phyloP scores from a whole-genome alignment of 92 coral and sea anemone genomes.

The Epizoanthus illoricatus region DNA sequence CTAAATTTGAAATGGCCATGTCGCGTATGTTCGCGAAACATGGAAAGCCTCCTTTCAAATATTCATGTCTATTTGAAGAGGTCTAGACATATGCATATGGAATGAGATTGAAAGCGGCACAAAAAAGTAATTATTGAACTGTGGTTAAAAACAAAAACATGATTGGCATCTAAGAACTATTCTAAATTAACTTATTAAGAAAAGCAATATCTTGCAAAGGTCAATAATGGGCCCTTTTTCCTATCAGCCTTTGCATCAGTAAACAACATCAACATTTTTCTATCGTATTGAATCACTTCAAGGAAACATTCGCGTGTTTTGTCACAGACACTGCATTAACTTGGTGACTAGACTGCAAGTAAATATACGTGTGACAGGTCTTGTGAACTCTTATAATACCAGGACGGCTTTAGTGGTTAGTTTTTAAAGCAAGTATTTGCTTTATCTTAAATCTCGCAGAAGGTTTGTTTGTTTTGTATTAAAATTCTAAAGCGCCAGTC shows the following conservation, averaged over 20 bases:
- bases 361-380: slow-evolving; percentile 15
- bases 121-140: slow-evolving; percentile 28
- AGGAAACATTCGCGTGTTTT: background rate
- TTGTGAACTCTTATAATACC: slow-evolving; percentile 15
- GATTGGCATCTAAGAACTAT: slow-evolving; percentile 32
- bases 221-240: slow-evolving; percentile 3
- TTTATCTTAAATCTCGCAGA: slow-evolving; percentile 22
- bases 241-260: background rate
- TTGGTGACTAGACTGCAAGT: background rate
- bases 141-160: slow-evolving; percentile 8
- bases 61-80: too few species aligned
- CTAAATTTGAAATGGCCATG: too few species aligned
- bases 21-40: too few species aligned
- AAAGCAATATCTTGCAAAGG: slow-evolving; percentile 27
- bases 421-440: slow-evolving; percentile 33
- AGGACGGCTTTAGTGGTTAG: slow-evolving; percentile 18
- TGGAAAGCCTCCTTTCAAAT: background rate
- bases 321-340: background rate
- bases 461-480: slow-evolving; percentile 29
- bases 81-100: slow-evolving; percentile 28
- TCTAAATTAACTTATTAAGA: background rate
- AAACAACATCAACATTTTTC: background rate
- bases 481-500: background rate
- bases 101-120: background rate
- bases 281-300: background rate